A percentile compares a stretch with the other conserved stretches of the same genome.
Conservation (phyloP, 1,140 invertebrate species). For the Nilaparvata lugens region DNA sequence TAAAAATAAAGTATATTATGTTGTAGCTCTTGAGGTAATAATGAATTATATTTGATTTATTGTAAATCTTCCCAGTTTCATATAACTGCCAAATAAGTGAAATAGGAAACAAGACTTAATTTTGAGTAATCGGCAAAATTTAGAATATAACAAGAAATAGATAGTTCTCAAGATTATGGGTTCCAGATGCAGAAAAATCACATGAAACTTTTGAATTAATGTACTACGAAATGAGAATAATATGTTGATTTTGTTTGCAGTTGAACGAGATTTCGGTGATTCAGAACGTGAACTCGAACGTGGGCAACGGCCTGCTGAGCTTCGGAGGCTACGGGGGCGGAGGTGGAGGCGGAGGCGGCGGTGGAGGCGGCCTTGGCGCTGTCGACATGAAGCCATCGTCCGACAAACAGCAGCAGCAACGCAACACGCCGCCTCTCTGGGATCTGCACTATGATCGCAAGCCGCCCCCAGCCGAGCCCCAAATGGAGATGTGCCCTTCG, state of each 20-base stretch:
- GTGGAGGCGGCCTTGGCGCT: neutral
- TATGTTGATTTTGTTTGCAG: slow-evolving; percentile 33
- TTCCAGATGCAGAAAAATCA: too few species aligned
- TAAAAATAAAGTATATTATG: too few species aligned
- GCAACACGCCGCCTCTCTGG: slow-evolving; percentile 26
- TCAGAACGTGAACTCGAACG: slow-evolving; percentile 34
- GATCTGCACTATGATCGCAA: slow-evolving; percentile 28
- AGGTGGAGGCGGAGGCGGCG: slow-evolving; percentile 4
- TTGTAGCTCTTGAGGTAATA: too few species aligned
- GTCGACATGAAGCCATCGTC: slow-evolving; percentile 19
- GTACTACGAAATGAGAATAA: neutral
- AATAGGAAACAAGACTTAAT: too few species aligned
- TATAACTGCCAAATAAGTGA: too few species aligned
- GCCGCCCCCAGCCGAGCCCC: slow-evolving; percentile 31
- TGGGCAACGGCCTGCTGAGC: slow-evolving; percentile 19
- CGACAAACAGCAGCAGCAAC: slow-evolving; percentile 17
- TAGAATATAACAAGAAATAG: too few species aligned
- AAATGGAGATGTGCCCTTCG: slow-evolving; percentile 34
- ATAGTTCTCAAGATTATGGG: too few species aligned
- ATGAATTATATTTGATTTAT: too few species aligned
- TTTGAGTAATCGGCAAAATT: too few species aligned
- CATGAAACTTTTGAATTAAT: too few species aligned
- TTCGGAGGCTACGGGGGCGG: slow-evolving; percentile 14
- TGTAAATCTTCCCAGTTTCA: too few species aligned
- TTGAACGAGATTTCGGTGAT: slow-evolving; percentile 56